phyloP scores from a whole-genome alignment of 2,113 vertebrate species.

The Pimephales promelas region DNA sequence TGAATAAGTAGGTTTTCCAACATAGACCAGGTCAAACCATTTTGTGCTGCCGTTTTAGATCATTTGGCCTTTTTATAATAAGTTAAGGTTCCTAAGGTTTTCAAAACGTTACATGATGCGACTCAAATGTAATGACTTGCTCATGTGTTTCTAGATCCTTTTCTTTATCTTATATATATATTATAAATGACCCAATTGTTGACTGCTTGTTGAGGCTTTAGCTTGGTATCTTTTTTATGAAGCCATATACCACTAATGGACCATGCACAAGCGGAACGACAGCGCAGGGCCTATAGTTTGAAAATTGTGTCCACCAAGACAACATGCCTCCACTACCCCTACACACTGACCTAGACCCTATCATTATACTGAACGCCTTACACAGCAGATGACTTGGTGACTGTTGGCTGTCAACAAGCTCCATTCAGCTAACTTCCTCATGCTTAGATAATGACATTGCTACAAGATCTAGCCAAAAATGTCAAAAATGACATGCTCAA shows the following conservation, averaged over 20 bases:
- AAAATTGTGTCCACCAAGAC: constrained; percentile 1
- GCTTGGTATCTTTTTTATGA: background rate
- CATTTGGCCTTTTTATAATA: background rate
- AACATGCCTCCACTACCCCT: constrained; percentile 25
- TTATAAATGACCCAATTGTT: background rate
- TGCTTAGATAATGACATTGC: background rate
- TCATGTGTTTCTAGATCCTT: background rate
- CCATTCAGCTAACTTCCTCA: background rate
- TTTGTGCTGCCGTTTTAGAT: background rate
- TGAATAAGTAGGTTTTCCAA: background rate
- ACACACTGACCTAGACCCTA: constrained; percentile 27
- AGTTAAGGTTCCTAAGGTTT: background rate
- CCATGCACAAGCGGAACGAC: background rate
- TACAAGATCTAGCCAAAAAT: background rate
- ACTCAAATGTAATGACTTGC: background rate
- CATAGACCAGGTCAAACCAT: background rate
- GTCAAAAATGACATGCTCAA: too few relatives aligned
- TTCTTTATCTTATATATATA: background rate
- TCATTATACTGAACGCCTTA: constrained; percentile 32
- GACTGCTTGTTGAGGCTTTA: background rate
- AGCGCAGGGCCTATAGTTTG: background rate
- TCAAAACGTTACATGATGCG: background rate
- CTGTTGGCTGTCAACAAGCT: constrained; percentile 35
- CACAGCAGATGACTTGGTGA: constrained; percentile 63
- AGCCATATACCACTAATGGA: background rate